Conservation (phyloP, 1,140 invertebrate genomes). For the Cydia strobilella region DNA sequence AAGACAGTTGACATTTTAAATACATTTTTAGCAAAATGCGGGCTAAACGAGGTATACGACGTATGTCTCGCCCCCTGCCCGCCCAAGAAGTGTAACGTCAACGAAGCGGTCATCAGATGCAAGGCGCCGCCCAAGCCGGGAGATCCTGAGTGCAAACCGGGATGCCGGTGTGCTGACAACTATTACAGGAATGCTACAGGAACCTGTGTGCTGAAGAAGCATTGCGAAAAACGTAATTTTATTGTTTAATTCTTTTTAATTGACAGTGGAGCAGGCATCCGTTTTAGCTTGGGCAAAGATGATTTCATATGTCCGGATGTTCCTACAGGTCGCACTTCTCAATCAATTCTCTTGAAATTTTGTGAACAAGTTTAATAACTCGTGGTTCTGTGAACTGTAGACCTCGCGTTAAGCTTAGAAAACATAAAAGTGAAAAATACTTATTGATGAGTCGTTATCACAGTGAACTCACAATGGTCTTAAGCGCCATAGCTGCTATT, state of each 20-base stretch:
- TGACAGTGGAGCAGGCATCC: no score
- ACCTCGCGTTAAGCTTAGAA: no score
- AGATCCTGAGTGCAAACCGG: slow-evolving; percentile 30
- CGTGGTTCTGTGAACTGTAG: no score
- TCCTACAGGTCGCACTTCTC: no score
- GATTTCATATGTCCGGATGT: no score
- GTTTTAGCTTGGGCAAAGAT: no score
- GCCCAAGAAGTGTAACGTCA: slow-evolving; percentile 34
- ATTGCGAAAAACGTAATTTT: slow-evolving; percentile 3
- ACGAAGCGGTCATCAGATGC: slow-evolving; percentile 29
- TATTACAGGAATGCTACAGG: background rate
- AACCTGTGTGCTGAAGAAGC: background rate
- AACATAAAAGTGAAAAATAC: no score
- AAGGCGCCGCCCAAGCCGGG: slow-evolving; percentile 29
- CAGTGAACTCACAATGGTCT: no score
- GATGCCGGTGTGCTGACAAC: background rate
- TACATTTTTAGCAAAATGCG: slow-evolving; percentile 13
- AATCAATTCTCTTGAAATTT: no score
- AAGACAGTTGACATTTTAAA: background rate
- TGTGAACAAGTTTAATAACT: no score
- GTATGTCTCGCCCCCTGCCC: slow-evolving; percentile 34
- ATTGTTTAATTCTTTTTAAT: background rate
- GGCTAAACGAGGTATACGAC: slow-evolving; percentile 34
- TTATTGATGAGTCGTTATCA: no score
- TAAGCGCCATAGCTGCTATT: no score